Percentiles rank a stretch among this genome's conserved stretches.
Evolutionary conservation across 2,888 invertebrate genomes (phyloP).

Genomic region (Callinectes sapidus): DNA sequence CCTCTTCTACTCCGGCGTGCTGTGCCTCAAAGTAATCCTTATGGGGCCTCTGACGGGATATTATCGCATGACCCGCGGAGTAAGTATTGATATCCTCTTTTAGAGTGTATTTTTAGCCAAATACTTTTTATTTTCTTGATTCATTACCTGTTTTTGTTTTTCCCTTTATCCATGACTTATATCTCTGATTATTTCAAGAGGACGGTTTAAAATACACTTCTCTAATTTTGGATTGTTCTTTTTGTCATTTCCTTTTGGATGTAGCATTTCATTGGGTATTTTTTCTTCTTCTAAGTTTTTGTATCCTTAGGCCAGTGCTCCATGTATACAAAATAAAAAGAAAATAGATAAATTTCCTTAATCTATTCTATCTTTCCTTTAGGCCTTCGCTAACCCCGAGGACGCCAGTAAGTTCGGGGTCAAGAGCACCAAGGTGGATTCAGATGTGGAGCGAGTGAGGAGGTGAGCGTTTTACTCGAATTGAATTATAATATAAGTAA

Average conservation of each 20-base stretch:
- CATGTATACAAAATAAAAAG: not conserved
- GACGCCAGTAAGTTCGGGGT: constrained; percentile 21
- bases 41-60: constrained; percentile 60
- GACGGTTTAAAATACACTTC: too few relatives aligned
- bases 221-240: too few relatives aligned
- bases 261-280: not conserved
- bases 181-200: too few relatives aligned
- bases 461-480: constrained; percentile 17
- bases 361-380: not conserved
- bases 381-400: constrained; percentile 64
- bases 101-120: not conserved
- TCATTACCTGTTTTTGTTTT: too few relatives aligned
- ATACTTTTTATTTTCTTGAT: not conserved
- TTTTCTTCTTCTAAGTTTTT: not conserved
- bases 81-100: not conserved
- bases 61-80: constrained; percentile 52
- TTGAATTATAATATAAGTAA: not conserved
- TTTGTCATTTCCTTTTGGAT: too few relatives aligned
- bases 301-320: not conserved
- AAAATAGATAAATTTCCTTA: not conserved
- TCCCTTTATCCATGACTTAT: too few relatives aligned
- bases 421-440: constrained; percentile 27
- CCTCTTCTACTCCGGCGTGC: constrained; percentile 52
- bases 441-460: constrained; percentile 53
- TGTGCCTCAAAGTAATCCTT: constrained; percentile 49